A percentile compares a stretch with the other conserved stretches of the same genome.
Conservation (phyloP, 2,797 vertebrate species). For the Staurois parvus region DNA sequence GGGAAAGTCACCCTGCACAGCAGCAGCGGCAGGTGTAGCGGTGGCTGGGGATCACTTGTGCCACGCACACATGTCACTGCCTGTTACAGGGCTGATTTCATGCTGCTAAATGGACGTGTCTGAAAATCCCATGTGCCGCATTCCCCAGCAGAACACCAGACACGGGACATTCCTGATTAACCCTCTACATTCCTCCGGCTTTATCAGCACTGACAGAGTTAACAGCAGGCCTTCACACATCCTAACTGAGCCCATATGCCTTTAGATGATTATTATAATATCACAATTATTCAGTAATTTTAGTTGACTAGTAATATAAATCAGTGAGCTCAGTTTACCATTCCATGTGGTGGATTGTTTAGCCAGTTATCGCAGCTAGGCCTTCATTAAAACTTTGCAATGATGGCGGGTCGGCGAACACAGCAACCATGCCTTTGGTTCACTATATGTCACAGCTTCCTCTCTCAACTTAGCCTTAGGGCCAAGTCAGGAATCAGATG, state of each 20-base stretch:
- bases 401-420: too few relatives aligned
- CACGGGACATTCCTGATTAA: constrained; percentile 18
- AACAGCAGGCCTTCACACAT: constrained; percentile 14
- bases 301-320: too few relatives aligned
- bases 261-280: background rate
- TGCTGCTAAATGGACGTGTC: constrained; percentile 52
- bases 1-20: background rate
- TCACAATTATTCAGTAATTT: background rate
- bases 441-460: too few relatives aligned
- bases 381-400: too few relatives aligned
- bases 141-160: background rate
- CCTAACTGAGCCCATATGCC: background rate
- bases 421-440: too few relatives aligned
- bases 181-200: background rate
- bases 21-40: constrained; percentile 27
- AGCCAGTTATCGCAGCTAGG: too few relatives aligned
- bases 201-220: constrained; percentile 6
- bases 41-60: constrained; percentile 29
- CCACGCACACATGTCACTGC: constrained; percentile 54
- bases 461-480: too few relatives aligned
- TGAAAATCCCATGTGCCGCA: constrained; percentile 59
- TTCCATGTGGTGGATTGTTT: too few relatives aligned
- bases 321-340: background rate
- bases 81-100: constrained; percentile 55
- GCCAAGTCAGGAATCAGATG: too few relatives aligned